These are phyloP conservation scores for Dufourea novaeangliae DNA, from an alignment of 1,140 invertebrate species.

Conservation along the genomic window DNA sequence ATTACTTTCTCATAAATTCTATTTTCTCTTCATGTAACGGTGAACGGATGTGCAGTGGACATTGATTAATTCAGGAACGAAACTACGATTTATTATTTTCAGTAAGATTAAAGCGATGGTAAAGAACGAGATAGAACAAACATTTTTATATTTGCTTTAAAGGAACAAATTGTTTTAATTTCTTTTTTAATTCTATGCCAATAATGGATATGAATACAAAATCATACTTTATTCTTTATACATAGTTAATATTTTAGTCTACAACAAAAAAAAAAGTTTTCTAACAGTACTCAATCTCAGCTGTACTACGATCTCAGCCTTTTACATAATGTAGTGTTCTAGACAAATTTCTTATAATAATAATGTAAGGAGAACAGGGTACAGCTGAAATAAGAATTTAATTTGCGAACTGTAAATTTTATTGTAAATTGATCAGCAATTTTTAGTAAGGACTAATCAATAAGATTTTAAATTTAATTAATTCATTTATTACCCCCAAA, in stretches of 20 bases:
- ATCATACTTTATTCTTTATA: background rate
- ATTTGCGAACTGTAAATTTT: slow-evolving; percentile 20
- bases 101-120: too few species aligned
- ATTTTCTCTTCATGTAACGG: too few species aligned
- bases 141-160: background rate
- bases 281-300: background rate
- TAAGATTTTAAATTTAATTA: slow-evolving; percentile 9
- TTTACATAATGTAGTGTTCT: slow-evolving; percentile 3
- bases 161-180: background rate
- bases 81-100: background rate
- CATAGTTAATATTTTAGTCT: background rate
- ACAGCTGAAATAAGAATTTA: background rate
- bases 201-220: background rate
- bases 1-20: too few species aligned
- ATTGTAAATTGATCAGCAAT: slow-evolving; percentile 8
- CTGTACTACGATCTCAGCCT: slow-evolving; percentile 2
- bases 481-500: slow-evolving; percentile 5
- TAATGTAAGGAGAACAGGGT: background rate
- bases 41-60: background rate
- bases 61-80: background rate
- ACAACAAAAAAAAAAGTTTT: background rate
- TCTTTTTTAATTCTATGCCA: background rate
- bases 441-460: background rate
- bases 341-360: background rate
- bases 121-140: background rate